These are phyloP conservation scores for Brachyalestes nurse DNA, from an alignment of 2,797 vertebrate genomes.

Conservation along the genomic window DNA sequence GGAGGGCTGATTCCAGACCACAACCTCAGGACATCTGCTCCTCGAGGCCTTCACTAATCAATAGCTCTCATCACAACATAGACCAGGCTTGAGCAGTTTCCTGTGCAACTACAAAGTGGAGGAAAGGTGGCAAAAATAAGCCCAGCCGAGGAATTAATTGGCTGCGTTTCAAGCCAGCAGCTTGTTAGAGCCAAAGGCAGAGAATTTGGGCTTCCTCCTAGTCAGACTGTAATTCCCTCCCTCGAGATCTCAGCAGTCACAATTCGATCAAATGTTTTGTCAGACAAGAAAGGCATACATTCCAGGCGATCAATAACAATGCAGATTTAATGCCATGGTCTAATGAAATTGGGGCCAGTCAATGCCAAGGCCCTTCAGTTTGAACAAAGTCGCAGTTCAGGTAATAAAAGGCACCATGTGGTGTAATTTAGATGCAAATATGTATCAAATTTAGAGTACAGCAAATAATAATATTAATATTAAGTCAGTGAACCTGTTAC, in stretches of 20 bases:
- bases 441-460: too few species aligned
- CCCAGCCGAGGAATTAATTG: constrained; percentile 52
- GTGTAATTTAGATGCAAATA: too few species aligned
- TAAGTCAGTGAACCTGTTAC: too few species aligned
- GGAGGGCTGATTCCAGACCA: constrained; percentile 18
- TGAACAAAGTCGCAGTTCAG: background rate
- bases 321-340: constrained; percentile 35
- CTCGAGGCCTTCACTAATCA: constrained; percentile 16
- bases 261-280: constrained; percentile 41
- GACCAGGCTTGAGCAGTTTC: background rate
- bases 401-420: background rate
- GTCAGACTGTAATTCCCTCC: constrained; percentile 36
- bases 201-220: constrained; percentile 33
- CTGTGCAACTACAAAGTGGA: constrained; percentile 23
- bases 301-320: constrained; percentile 1
- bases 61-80: constrained; percentile 13
- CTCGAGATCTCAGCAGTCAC: constrained; percentile 28
- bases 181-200: constrained; percentile 47
- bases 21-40: constrained; percentile 24
- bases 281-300: constrained; percentile 27
- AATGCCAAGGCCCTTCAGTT: background rate
- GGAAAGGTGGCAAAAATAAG: constrained; percentile 35
- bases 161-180: constrained; percentile 48
- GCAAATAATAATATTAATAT: too few species aligned
- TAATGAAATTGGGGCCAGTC: background rate